Base-by-base conservation (phyloP, 2,113 vertebrate genomes). In the Stegastes partitus region DNA sequence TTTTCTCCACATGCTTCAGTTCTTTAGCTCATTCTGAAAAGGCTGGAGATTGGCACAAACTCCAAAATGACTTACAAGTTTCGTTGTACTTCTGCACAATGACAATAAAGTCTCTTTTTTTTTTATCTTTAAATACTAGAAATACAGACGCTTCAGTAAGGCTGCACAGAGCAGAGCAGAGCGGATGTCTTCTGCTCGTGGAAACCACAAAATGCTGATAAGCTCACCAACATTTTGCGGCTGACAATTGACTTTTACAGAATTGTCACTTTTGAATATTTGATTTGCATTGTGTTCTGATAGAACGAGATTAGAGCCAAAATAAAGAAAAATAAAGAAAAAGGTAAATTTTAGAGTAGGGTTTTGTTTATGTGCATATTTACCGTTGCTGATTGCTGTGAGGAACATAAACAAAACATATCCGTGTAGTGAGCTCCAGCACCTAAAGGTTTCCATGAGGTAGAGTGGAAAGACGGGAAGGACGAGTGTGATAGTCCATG, bases 151-250 rank as follows among this genome's bases (percentile, higher is more conserved):
- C 3, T n/a, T 65, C 1, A 8, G 8, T 18, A 21, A 42, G 0
- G 1, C 22, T 37, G 15, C 50, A 28, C 25, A 54, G 9, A 42
- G 8, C 45, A 54, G 19, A 0, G 0, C 11, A 57, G 7, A 16
- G n/a, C 2, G 14, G 68, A 64, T 68, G 19, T 22, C 12, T 25
- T 28, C 54, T 58, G 11, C 26, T 25, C 45, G 11, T 58, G 64
- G 8, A 84, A 90, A 87, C 88, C 91, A 84, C 89, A 88, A 11
- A 22, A 14, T 69, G 37, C 57, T 56, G 88, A 92, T 90, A 90
- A 81, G 77, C 68, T 72, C 80, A 88, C 85, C 83, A 85, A 67
- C 3, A 53, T 51, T 47, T 59, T 78, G 78, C 25, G 62, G 69
- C 59, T 70, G 44, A 61, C 54, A 14, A 74, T 70, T 22, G 58